Percentiles rank a stretch among this genome's conserved stretches.
phyloP scores from a whole-genome alignment of 2,797 vertebrate genomes.

The Syncerus caffer region DNA sequence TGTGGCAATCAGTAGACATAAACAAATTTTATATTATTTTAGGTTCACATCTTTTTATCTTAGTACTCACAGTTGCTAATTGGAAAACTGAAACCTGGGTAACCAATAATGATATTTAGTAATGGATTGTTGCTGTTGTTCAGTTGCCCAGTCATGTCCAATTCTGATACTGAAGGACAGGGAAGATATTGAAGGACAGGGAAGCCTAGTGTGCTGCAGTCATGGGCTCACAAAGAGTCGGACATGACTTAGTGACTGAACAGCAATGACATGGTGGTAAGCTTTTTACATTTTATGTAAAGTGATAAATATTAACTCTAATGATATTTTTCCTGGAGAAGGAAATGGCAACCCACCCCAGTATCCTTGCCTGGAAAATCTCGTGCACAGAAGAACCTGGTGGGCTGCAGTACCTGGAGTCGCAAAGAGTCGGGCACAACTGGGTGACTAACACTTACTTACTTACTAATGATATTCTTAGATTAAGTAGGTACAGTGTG shows the following conservation, averaged over 20 bases:
- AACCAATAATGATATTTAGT: not conserved
- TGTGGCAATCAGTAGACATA: not conserved
- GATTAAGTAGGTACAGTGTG: not conserved
- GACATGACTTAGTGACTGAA: not conserved
- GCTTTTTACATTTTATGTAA: not conserved
- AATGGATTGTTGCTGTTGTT: not conserved
- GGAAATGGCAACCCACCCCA: not conserved
- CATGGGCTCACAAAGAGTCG: not conserved
- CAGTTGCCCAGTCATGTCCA: not conserved
- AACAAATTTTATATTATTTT: not conserved
- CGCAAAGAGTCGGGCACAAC: not conserved
- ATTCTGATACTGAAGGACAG: not conserved
- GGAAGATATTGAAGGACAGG: not conserved
- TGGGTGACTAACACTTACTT: not conserved
- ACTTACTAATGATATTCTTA: not conserved
- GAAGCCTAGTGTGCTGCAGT: not conserved
- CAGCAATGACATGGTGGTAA: not conserved
- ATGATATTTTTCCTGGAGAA: not conserved
- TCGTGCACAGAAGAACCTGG: not conserved
- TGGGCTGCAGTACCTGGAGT: not conserved
- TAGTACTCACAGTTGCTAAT: not conserved
- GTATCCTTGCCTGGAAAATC: not conserved
- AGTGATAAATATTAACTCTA: not conserved
- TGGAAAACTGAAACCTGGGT: not conserved
- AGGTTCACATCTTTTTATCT: not conserved